Evolutionary conservation across 2,888 invertebrate genomes (phyloP), one percentile per base, ranked within the genome.

Genomic region (Cyclophora punctaria): DNA sequence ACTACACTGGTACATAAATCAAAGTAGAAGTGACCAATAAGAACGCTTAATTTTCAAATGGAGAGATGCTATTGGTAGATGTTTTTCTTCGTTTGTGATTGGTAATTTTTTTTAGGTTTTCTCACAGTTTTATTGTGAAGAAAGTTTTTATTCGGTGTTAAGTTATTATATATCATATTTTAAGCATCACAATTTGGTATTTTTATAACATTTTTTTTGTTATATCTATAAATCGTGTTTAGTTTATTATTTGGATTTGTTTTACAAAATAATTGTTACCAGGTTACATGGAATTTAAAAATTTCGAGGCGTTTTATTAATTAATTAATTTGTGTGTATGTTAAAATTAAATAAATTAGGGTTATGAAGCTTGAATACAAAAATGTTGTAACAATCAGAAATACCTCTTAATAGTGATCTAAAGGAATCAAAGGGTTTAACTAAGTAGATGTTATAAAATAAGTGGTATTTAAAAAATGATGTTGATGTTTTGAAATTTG

Each of bases 351-450:
- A 71, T 66, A 68, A 69, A 66, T 66, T 57, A 58, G 75, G 69
- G 60, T 68, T 71, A 71, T 64, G 60, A 71, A 62, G 69, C 75
- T 75, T 74, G 20, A 20, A 20, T 20, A 74, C 72, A 73, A 71
- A 76, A 75, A 78, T 71, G 66, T 71, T 77, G 37, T 5, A 20
- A 44, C 20, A 34, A 80, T 86, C 85, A 71, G 76, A 84, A 85
- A 86, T 87, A 87, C 87, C 87, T 87, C 87, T 83, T 74, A 70
- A 76, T 76, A 82, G 85, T 87, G 86, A 87, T 85, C 77, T 78
- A 82, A 54, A 77, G 81, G 81, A 81, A 73, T 75, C 75, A 74
- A 83, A 84, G 83, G 86, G 84, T 83, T 83, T 59, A 20, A 20
- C 20, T 20, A 20, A 20, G 20, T 83, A 81, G 78, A 80, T 79